Base-by-base conservation (phyloP, 2,888 invertebrate species). In the Hydraecia micacea region DNA sequence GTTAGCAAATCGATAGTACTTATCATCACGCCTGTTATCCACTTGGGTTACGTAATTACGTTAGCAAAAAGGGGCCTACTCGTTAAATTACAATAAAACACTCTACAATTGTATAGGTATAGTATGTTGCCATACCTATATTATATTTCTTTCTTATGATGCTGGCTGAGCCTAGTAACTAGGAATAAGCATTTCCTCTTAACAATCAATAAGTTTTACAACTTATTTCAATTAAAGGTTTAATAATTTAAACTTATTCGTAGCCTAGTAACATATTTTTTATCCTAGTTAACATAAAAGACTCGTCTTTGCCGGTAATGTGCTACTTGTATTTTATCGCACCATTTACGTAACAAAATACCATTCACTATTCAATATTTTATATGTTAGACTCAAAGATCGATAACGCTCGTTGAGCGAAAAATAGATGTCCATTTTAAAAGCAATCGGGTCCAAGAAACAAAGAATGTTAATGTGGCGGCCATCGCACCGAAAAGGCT, bases 101-200 rank as follows among this genome's bases (percentile, higher is more conserved):
- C 15, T 36, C n/a, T n/a, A n/a, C n/a, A n/a, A n/a, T n/a, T n/a
- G n/a, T n/a, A n/a, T n/a, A n/a, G n/a, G n/a, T n/a, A n/a, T n/a
- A n/a, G n/a, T n/a, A n/a, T n/a, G n/a, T n/a, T n/a, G n/a, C n/a
- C n/a, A n/a, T 63, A 65, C 36, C 3, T 62, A 36, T 69, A 11
- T 62, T 60, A 62, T 36, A 68, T 68, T 49, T 49, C 21, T 28
- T 69, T 58, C 60, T 25, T 25, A 36, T 4, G n/a, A 65, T 63
- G n/a, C 36, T 65, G 70, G 70, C 36, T 63, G n/a, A 36, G n/a
- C 65, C n/a, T 65, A 70, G 36, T 65, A 36, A 65, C 66, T n/a
- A n/a, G n/a, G n/a, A n/a, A n/a, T n/a, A n/a, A n/a, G n/a, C n/a
- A n/a, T n/a, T n/a, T n/a, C n/a, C n/a, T n/a, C n/a, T n/a, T n/a